Percentiles rank a stretch among this genome's conserved stretches.
phyloP scores from a whole-genome alignment of 1,140 invertebrate genomes.

The Lepidurus apus region DNA sequence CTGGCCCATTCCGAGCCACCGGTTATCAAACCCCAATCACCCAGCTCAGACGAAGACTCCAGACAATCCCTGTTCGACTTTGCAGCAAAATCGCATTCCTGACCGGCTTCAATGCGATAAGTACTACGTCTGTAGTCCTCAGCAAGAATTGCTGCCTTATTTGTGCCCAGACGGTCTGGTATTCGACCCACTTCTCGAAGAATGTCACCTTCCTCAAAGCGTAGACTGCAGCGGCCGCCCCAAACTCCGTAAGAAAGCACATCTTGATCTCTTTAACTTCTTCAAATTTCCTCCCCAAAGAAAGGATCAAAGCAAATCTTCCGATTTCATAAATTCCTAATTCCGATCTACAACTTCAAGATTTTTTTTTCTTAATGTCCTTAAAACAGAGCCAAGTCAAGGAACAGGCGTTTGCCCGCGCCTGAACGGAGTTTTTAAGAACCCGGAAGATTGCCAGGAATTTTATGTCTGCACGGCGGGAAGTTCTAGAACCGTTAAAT shows the following conservation, averaged over 20 bases:
- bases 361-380: background rate
- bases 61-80: background rate
- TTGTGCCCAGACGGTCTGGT: conserved; percentile 26
- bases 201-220: conserved; percentile 20
- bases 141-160: background rate
- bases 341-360: too few species aligned
- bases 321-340: too few species aligned
- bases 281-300: background rate
- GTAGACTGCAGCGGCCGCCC: conserved; percentile 23
- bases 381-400: conserved; percentile 17
- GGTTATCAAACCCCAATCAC: background rate
- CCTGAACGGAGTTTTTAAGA: conserved; percentile 14
- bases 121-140: conserved; percentile 14
- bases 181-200: background rate
- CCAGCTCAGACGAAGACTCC: background rate
- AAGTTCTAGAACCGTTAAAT: conserved; percentile 16
- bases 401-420: conserved; percentile 16
- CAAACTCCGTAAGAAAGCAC: background rate
- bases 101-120: background rate
- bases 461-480: conserved; percentile 26
- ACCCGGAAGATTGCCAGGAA: background rate
- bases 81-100: conserved; percentile 20
- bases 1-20: background rate
- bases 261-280: background rate
- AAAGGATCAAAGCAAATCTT: too few species aligned